phyloP scores from a whole-genome alignment of 2,797 vertebrate genomes.

The Sciurus vulgaris region DNA sequence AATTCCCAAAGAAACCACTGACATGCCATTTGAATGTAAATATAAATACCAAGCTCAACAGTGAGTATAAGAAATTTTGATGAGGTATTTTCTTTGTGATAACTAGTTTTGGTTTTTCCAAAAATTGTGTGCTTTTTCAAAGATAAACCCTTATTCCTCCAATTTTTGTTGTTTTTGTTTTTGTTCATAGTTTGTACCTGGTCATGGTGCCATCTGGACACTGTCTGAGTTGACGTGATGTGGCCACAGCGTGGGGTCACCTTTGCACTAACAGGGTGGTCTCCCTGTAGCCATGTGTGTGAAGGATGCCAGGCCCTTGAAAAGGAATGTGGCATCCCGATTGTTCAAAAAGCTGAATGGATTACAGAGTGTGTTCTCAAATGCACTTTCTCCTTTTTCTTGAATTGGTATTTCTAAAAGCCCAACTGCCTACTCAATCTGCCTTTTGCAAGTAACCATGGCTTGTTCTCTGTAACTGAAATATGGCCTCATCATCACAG shows the following conservation, averaged over 20 bases:
- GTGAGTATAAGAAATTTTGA: conserved; percentile 3
- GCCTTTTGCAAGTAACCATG: neutral
- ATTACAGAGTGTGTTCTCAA: neutral
- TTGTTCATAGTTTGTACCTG: neutral
- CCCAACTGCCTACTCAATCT: conserved; percentile 54
- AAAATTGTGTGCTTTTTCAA: neutral
- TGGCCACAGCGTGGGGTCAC: neutral
- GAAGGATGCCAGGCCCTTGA: neutral
- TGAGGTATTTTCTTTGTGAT: conserved; percentile 15
- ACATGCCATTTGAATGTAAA: conserved; percentile 16
- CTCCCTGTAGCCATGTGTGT: neutral
- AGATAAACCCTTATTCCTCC: neutral
- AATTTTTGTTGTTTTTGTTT: neutral
- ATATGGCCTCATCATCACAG: conserved; percentile 69
- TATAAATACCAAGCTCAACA: neutral
- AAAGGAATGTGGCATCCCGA: neutral
- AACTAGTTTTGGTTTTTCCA: neutral
- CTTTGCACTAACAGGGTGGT: neutral
- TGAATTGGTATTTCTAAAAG: conserved; percentile 61
- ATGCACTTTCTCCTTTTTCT: neutral
- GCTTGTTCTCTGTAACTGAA: conserved; percentile 73
- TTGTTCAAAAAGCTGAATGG: neutral
- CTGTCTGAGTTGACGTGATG: neutral
- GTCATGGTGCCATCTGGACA: neutral
- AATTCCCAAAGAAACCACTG: neutral